A percentile compares a stretch with the other conserved stretches of the same genome.
phyloP scores from a whole-genome alignment of 30 jellyfish, hydroid and myxozoan species.

The Chrysaora quinquecirrha region DNA sequence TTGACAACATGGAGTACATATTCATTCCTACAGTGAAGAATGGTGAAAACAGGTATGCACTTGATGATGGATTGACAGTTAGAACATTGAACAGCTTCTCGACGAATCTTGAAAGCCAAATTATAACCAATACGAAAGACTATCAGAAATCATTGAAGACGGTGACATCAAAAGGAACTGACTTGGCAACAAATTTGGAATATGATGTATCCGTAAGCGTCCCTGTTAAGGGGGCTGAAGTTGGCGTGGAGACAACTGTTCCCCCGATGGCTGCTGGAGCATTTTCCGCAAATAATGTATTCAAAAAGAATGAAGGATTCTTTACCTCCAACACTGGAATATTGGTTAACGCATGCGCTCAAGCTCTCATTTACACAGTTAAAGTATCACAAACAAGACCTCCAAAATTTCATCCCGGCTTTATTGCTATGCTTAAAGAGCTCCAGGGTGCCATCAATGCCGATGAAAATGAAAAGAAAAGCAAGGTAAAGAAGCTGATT shows the following conservation, averaged over 20 bases:
- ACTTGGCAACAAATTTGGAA: conserved; percentile 11
- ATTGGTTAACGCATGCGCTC: conserved; percentile 16
- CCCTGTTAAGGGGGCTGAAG: too few species aligned
- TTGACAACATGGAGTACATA: conserved; percentile 10
- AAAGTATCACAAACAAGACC: too few species aligned
- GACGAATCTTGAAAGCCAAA: not conserved
- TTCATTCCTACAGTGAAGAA: too few species aligned
- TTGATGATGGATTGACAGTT: conserved; percentile 20
- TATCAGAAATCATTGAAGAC: not conserved
- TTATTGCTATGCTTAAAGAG: not conserved
- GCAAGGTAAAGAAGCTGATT: conserved; percentile 3
- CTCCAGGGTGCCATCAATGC: conserved; percentile 18
- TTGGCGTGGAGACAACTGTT: too few species aligned
- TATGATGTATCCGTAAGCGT: too few species aligned
- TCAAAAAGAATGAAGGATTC: conserved; percentile 25
- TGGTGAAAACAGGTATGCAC: conserved; percentile 26
- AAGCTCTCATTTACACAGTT: conserved; percentile 32
- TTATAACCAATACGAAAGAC: not conserved
- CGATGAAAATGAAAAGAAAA: not conserved
- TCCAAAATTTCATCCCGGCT: conserved; percentile 38
- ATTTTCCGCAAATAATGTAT: conserved; percentile 12
- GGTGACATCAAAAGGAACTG: not conserved
- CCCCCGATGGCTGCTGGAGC: conserved; percentile 44
- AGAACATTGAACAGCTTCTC: conserved; percentile 1
- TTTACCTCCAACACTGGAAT: conserved; percentile 26